phyloP scores from a whole-genome alignment of 2,888 invertebrate species.

The Gymnosoma rotundatum region DNA sequence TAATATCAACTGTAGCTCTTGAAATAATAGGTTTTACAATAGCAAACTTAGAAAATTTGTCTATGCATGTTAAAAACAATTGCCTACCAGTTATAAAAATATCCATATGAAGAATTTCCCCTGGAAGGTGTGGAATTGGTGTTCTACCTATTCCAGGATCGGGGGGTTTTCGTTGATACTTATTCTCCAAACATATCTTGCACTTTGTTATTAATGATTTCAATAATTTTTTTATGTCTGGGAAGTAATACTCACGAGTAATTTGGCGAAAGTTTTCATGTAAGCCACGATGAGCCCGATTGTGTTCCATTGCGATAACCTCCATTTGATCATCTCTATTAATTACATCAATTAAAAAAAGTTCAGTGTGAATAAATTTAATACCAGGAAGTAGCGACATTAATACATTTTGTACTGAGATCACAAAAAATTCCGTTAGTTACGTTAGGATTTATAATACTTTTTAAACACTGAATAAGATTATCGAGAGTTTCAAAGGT shows the following conservation, averaged over 20 bases:
- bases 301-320: constrained; percentile 48
- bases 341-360: constrained; percentile 55
- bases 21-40: constrained; percentile 47
- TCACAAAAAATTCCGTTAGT: constrained; percentile 34
- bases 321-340: constrained; percentile 35
- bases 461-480: no score
- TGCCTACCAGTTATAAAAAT: constrained; percentile 40
- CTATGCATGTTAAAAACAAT: constrained; percentile 43
- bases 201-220: constrained; percentile 18
- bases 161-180: no score
- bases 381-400: no score
- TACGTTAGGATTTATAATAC: constrained; percentile 42
- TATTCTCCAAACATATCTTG: constrained; percentile 29
- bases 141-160: no score
- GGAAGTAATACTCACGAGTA: constrained; percentile 37
- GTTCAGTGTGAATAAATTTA: background rate
- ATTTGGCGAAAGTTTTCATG: constrained; percentile 49
- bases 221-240: constrained; percentile 22
- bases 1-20: constrained; percentile 21
- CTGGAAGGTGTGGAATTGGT: no score
- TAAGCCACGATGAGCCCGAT: constrained; percentile 47
- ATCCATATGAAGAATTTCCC: constrained; percentile 31
- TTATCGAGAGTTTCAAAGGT: no score
- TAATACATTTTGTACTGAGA: background rate
- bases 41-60: constrained; percentile 59